Conservation (phyloP, 2,113 vertebrate species). For the Cheirogaleus medius region DNA sequence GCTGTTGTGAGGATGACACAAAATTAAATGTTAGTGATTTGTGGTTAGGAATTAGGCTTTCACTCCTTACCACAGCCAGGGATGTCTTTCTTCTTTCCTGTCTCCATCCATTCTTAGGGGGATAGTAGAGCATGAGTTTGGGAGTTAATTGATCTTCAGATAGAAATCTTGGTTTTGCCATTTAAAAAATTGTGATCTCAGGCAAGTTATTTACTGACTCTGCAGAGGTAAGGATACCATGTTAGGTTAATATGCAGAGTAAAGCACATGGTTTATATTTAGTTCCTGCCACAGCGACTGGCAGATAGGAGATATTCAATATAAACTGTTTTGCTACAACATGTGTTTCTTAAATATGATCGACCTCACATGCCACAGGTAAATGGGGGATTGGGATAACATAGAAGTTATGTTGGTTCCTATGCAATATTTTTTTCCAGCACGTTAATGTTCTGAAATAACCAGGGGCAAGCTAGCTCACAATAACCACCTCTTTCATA, state of each 20-base stretch:
- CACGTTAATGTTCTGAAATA: not conserved
- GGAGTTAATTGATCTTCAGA: not conserved
- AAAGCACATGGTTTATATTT: constrained; percentile 39
- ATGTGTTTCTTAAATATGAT: not conserved
- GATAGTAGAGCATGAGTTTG: not conserved
- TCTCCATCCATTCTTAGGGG: not conserved
- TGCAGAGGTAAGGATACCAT: not conserved
- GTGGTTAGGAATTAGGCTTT: not conserved
- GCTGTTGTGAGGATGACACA: not conserved
- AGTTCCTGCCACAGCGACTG: not conserved
- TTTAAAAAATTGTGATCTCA: constrained; percentile 16
- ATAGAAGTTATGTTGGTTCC: not conserved
- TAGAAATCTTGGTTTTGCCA: constrained; percentile 25
- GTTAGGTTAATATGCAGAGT: not conserved
- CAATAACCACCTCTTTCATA: not conserved
- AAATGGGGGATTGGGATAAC: not conserved
- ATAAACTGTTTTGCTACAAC: not conserved
- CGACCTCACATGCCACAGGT: not conserved
- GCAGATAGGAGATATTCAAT: not conserved
- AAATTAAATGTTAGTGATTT: not conserved
- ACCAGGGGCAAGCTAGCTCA: not conserved
- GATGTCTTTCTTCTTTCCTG: not conserved
- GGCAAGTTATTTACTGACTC: not conserved
- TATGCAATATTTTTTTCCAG: not conserved
- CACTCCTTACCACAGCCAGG: not conserved